A percentile compares a stretch with the other conserved stretches of the same genome.
Conservation (phyloP, 2,888 invertebrate species). For the Antitype chi region DNA sequence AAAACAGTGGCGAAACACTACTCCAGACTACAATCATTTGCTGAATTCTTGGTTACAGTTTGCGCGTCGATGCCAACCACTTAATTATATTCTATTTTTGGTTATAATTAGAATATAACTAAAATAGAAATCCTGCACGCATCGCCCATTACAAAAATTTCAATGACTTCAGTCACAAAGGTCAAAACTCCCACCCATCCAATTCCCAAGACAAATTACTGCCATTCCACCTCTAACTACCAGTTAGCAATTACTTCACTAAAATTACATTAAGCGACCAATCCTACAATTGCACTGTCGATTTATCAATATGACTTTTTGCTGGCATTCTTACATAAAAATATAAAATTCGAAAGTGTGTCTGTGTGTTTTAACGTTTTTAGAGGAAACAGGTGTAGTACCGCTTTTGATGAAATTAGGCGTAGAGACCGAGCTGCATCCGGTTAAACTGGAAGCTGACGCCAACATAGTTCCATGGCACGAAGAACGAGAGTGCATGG, state of each 20-base stretch:
- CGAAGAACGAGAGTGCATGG: no score
- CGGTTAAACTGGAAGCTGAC: no score
- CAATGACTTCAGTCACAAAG: neutral
- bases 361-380: neutral
- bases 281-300: conserved; percentile 39
- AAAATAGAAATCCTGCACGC: neutral
- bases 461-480: no score
- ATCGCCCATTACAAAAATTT: neutral
- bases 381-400: no score
- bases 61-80: no score
- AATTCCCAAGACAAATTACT: conserved; percentile 32
- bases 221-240: conserved; percentile 18
- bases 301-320: conserved; percentile 57
- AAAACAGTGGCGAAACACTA: no score
- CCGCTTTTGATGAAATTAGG: neutral
- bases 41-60: no score
- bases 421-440: no score
- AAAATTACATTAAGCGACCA: conserved; percentile 31
- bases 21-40: no score
- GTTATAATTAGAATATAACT: no score
- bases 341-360: neutral
- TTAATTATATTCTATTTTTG: no score
- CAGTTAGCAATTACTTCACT: conserved; percentile 32
- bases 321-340: neutral
- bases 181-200: conserved; percentile 1